Base-by-base conservation (phyloP, 2,888 invertebrate genomes). In the Netelia virgata region DNA sequence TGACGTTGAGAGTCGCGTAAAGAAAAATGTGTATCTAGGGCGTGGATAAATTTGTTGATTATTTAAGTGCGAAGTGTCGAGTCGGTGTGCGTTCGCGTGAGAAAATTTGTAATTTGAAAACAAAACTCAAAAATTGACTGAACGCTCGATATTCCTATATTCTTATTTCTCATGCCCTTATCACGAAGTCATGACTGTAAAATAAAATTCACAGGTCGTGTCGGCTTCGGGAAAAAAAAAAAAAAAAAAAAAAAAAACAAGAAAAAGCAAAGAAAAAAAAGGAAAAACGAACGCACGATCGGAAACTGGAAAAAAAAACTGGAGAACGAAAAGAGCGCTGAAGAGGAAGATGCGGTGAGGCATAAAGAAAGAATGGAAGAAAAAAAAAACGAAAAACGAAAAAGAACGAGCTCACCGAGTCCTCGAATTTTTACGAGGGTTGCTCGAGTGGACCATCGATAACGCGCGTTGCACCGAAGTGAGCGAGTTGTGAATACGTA, bases 361-460 rank as follows among this genome's bases (percentile, higher is more conserved):
- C 16, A 5, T 47, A 47, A 72, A 66, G 18, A 18, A 50, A 23
- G 14, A 28, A 64, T 5, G 53, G 10, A 50, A 80, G 70, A 66
- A 63, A 20, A 73, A 59, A 53, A 55, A 36, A 55, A 64, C 55
- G 70, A 47, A 64, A 84, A 80, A 68, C 18, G 36, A 57, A 50
- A 72, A 47, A 64, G 83, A 80, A 68, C 18, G 36, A 57, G 57
- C 72, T 73, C 63, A 41, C 64, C 55, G 63, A 57, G 63, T 74
- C 74, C 64, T 82, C 61, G 55, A 85, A 85, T 82, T 85, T 85
- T 85, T 79, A 85, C 75, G 84, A 53, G 75, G 20, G 50, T 70
- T 36, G 18, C 61, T 70, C 79, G 73, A 76, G 80, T 81, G 80
- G 77, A 82, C 69, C 75, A 76, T 84, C 84, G 82, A 84, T 82